Base-by-base conservation (phyloP, 2,113 vertebrate species). In the Azemiops feae region DNA sequence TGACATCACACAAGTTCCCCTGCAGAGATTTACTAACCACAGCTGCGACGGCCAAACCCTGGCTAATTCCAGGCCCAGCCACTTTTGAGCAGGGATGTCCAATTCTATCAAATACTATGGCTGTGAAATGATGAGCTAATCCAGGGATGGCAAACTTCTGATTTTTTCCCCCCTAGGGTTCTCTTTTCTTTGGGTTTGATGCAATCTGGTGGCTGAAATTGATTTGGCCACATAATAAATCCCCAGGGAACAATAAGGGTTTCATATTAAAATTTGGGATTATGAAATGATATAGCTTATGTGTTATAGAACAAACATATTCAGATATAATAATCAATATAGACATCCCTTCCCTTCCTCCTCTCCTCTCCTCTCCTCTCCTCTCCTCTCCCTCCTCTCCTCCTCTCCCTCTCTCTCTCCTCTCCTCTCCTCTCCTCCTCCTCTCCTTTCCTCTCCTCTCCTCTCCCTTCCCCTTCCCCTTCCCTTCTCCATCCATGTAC, bases 1-100 rank as follows among this genome's bases (percentile, higher is more conserved):
- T 92, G 91, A 92, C 91, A 87, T 85, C 9, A 5, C 91, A 92
- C 93, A 93, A 92, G 94, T 93, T 95, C 93, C 92, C 94, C 94
- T 92, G 95, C 95, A 92, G 86, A 89, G 60, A 27, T 74, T 74
- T 91, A 54, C 85, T 88, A 94, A 89, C 4, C 34, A 34, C 39
- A 94, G 0, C 81, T 57, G 43, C 54, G 6, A 0, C 20, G 52
- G 90, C 85, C 43, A 74, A 95, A 94, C 69, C 87, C 39, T 85
- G 86, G 52, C 86, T 58, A 89, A 88, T 69, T 8, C 81, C 34
- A 43, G 50, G 54, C 91, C 53, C 8, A 57, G 89, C 3, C 0
- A 34, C 89, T 87, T 93, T 10, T 0, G 1, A 0, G 91, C 22
- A 87, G 7, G 57, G 53, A 47, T 0, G 1, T 85, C 64, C 52